A percentile compares a stretch with the other conserved stretches of the same genome.
Conservation (phyloP, 2,888 invertebrate genomes). For the Mesodorylaimus sp. region DNA sequence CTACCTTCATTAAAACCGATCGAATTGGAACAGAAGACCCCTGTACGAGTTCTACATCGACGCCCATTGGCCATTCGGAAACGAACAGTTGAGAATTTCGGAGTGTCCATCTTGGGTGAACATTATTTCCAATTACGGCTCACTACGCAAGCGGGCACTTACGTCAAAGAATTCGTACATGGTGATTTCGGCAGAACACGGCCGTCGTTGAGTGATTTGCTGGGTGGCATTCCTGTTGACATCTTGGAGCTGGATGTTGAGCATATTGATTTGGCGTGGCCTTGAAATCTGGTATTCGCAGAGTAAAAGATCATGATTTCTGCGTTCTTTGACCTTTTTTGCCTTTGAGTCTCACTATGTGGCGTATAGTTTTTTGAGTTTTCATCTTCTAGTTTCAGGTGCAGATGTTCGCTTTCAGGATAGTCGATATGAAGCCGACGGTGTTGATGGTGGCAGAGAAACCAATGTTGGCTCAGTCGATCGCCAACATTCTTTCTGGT, state of each 20-base stretch:
- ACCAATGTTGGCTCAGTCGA: slow-evolving; percentile 83
- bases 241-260: slow-evolving; percentile 78
- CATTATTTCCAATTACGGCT: slow-evolving; percentile 16
- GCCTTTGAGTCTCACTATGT: not conserved
- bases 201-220: slow-evolving; percentile 52
- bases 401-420: not conserved
- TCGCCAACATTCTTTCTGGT: slow-evolving; percentile 79
- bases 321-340: slow-evolving; percentile 7
- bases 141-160: slow-evolving; percentile 35
- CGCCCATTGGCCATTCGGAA: slow-evolving; percentile 22
- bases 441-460: slow-evolving; percentile 94
- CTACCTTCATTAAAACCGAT: slow-evolving; percentile 14
- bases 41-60: slow-evolving; percentile 16
- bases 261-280: slow-evolving; percentile 55
- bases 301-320: slow-evolving; percentile 6
- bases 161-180: slow-evolving; percentile 91
- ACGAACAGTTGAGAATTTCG: slow-evolving; percentile 17
- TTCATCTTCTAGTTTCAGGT: not conserved
- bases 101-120: slow-evolving; percentile 18
- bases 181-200: slow-evolving; percentile 75
- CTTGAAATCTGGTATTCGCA: too few relatives aligned
- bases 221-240: slow-evolving; percentile 50
- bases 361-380: not conserved
- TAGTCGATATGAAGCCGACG: slow-evolving; percentile 19
- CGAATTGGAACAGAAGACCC: slow-evolving; percentile 9